phyloP scores from a whole-genome alignment of 2,797 vertebrate genomes.

The Pseudomugil tenellus region DNA sequence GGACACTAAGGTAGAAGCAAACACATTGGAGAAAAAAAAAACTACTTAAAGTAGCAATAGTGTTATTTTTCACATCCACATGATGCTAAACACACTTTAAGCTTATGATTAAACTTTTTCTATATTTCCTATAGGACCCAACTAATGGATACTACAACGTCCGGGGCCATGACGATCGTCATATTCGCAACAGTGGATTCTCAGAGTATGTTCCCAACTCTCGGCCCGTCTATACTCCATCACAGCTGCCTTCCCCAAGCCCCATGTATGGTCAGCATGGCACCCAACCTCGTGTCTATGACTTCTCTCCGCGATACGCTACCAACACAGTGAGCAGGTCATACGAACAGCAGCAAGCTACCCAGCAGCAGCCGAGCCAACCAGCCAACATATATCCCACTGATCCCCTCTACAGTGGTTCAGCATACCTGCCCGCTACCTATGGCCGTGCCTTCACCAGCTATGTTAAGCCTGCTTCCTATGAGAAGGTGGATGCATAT shows the following conservation, averaged over 20 bases:
- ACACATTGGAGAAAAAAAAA: conserved; percentile 17
- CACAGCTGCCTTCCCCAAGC: conserved; percentile 85
- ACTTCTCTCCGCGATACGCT: conserved; percentile 86
- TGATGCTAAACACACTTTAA: not conserved
- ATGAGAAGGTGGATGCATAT: conserved; percentile 85
- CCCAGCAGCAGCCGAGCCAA: conserved; percentile 75
- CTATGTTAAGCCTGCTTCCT: conserved; percentile 88
- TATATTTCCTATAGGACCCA: conserved; percentile 82
- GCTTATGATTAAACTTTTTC: not conserved
- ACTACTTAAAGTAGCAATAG: conserved; percentile 11
- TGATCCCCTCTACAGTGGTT: conserved; percentile 81
- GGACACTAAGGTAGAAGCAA: conserved; percentile 85
- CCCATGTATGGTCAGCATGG: conserved; percentile 84
- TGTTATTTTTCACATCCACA: conserved; percentile 11
- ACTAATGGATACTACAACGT: conserved; percentile 95
- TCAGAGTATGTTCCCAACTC: conserved; percentile 86
- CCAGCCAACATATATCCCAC: conserved; percentile 77
- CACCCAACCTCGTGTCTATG: conserved; percentile 83
- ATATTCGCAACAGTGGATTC: conserved; percentile 83
- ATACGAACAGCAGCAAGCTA: conserved; percentile 81
- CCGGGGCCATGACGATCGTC: conserved; percentile 86
- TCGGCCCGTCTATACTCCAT: conserved; percentile 84
- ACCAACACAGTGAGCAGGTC: conserved; percentile 81
- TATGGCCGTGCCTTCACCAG: conserved; percentile 90
- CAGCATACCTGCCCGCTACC: conserved; percentile 86